Evolutionary conservation across 2,797 vertebrate species (phyloP).

Genomic region (Acanthopagrus latus): DNA sequence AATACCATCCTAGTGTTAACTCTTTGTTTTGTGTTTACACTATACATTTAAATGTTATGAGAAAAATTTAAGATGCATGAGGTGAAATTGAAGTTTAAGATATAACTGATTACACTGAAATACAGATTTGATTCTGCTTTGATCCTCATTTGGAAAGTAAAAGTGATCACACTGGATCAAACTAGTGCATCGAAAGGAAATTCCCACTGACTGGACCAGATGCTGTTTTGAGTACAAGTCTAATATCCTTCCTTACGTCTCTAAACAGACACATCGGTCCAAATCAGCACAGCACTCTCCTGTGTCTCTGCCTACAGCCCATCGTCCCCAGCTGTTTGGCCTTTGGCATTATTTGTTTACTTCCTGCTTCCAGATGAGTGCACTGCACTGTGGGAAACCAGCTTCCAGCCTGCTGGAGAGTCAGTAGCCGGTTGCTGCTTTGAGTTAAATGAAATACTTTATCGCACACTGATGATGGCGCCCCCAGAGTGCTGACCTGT

Average conservation of each 20-base stretch:
- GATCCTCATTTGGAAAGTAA: background rate
- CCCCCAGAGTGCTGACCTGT: constrained; percentile 59
- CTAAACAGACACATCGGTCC: constrained; percentile 14
- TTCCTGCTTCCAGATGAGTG: constrained; percentile 68
- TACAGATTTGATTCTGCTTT: background rate
- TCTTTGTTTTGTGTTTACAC: background rate
- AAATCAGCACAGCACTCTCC: constrained; percentile 17
- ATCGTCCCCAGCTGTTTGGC: constrained; percentile 71
- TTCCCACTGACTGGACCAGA: constrained; percentile 19
- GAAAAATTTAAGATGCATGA: background rate
- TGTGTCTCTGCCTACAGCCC: constrained; percentile 46
- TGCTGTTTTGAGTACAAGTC: constrained; percentile 16
- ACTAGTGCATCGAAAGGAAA: background rate
- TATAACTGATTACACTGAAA: background rate
- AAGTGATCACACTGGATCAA: background rate
- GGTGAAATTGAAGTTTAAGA: background rate
- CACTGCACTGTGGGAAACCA: constrained; percentile 61
- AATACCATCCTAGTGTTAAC: background rate
- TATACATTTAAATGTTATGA: background rate
- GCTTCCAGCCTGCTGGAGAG: constrained; percentile 43
- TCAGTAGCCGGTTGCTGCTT: constrained; percentile 37
- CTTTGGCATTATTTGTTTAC: constrained; percentile 77
- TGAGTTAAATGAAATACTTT: constrained; percentile 66
- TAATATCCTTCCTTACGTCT: constrained; percentile 12
- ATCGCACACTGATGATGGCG: constrained; percentile 61